Percentiles rank a stretch among this genome's conserved stretches.
These are phyloP conservation scores for Manis pentadactyla DNA, from an alignment of 2,797 vertebrate species.

Conservation along the genomic window DNA sequence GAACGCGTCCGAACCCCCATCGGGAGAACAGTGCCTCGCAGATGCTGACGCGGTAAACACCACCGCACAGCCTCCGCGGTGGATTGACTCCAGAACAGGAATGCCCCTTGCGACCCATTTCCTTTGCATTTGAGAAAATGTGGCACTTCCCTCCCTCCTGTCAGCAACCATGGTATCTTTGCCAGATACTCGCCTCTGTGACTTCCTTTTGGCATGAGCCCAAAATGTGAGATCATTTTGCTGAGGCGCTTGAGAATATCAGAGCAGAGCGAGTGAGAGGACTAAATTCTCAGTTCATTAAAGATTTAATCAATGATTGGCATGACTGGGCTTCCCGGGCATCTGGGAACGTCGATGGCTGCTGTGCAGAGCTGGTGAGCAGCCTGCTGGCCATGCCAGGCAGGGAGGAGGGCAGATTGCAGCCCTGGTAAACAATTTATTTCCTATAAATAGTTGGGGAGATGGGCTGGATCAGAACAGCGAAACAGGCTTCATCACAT, in stretches of 20 bases:
- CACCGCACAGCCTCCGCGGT: too few species aligned
- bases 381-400: accelerated
- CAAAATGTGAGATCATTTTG: accelerated
- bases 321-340: not conserved
- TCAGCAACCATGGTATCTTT: accelerated
- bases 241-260: not conserved
- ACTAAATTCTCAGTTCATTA: not conserved
- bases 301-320: not conserved
- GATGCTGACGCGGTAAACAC: accelerated
- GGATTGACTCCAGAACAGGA: accelerated
- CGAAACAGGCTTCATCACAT: not conserved
- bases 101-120: accelerated
- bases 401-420: not conserved
- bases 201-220: accelerated
- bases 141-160: accelerated
- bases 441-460: not conserved
- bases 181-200: accelerated
- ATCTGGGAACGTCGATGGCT: not conserved
- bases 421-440: not conserved
- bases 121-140: accelerated
- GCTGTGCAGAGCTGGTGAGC: too few species aligned
- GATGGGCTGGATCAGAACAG: accelerated
- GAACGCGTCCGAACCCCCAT: accelerated
- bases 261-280: not conserved
- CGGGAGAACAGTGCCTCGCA: accelerated